phyloP scores from a whole-genome alignment of 1,140 invertebrate genomes.

The Lanistes nyassanus region DNA sequence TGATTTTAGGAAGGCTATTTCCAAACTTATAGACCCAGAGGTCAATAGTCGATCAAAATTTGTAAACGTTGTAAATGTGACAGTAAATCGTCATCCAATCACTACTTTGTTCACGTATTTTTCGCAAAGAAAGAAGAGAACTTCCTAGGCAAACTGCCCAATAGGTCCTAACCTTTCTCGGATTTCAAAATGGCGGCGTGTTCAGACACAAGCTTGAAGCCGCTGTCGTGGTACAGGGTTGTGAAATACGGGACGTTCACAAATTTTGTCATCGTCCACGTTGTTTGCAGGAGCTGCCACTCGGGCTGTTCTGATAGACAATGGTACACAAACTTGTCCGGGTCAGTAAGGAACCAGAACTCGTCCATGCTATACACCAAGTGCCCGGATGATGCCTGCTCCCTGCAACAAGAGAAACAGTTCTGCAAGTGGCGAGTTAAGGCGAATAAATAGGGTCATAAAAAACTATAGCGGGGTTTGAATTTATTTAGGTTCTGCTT shows the following conservation, averaged over 20 bases:
- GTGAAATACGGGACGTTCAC: conserved; percentile 33
- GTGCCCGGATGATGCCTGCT: conserved; percentile 20
- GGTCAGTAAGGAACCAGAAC: conserved; percentile 55
- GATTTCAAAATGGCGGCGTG: conserved; percentile 25
- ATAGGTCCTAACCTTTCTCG: not conserved
- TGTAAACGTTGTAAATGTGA: no score
- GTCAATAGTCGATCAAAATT: no score
- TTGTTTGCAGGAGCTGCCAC: conserved; percentile 50
- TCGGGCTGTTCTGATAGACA: conserved; percentile 37
- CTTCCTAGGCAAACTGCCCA: no score
- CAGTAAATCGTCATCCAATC: no score
- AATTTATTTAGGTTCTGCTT: no score
- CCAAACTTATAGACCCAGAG: no score
- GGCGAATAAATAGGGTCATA: no score
- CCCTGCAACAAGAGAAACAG: conserved; percentile 3
- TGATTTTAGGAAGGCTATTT: no score
- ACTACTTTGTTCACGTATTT: no score
- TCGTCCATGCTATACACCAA: conserved; percentile 36
- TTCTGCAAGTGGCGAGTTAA: no score
- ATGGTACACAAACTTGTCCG: conserved; percentile 44
- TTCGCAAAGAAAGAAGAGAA: no score
- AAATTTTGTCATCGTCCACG: conserved; percentile 39
- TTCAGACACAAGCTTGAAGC: conserved; percentile 24
- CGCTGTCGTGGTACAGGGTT: conserved; percentile 29
- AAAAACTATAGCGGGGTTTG: no score